phyloP scores from a whole-genome alignment of 2,113 vertebrate genomes.

The Stigmatopora nigra region DNA sequence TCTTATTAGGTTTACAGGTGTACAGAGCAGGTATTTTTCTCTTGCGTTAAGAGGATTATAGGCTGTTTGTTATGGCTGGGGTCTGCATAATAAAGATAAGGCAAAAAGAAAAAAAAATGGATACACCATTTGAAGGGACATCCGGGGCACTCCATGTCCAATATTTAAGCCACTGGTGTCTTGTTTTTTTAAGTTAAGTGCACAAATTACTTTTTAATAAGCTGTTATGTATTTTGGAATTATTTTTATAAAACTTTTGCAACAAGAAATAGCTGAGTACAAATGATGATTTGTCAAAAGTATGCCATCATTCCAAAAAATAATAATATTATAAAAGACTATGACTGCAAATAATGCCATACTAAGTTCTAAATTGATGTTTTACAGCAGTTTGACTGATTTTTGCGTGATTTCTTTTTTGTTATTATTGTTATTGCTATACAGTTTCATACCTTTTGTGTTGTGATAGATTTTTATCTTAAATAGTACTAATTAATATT shows the following conservation, averaged over 20 bases:
- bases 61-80: constrained; percentile 53
- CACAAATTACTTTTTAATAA: constrained; percentile 15
- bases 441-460: too few species aligned
- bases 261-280: constrained; percentile 2
- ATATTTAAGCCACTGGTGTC: constrained; percentile 33
- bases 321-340: too few species aligned
- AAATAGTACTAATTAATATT: too few species aligned
- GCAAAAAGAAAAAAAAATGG: constrained; percentile 20
- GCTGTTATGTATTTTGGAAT: neutral
- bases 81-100: constrained; percentile 66
- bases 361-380: too few species aligned
- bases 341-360: too few species aligned
- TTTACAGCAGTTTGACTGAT: too few species aligned
- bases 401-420: too few species aligned
- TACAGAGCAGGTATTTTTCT: constrained; percentile 44
- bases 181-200: constrained; percentile 15
- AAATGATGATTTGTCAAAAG: neutral
- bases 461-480: too few species aligned
- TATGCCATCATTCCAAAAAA: too few species aligned
- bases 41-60: constrained; percentile 66
- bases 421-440: too few species aligned
- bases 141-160: constrained; percentile 22
- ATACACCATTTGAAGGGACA: constrained; percentile 35
- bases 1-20: constrained; percentile 43
- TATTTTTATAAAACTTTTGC: neutral